phyloP scores from a whole-genome alignment of 1,140 invertebrate species.

The Pachypsylla venusta region DNA sequence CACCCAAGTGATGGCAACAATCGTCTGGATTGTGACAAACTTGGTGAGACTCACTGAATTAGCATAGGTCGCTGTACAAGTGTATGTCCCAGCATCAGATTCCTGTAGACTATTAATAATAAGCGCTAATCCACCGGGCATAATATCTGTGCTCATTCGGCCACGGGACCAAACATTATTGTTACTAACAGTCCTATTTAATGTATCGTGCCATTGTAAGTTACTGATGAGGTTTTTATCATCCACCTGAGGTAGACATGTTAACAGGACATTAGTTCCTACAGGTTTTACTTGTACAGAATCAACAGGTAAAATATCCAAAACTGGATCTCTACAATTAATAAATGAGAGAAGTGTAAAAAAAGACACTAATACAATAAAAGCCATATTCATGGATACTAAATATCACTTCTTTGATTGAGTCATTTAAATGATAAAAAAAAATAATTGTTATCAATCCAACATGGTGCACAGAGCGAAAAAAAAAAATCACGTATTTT shows the following conservation, averaged over 20 bases:
- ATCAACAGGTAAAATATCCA: conserved; percentile 49
- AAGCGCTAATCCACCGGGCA: conserved; percentile 42
- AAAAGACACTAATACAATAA: too few relatives aligned
- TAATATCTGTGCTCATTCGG: conserved; percentile 46
- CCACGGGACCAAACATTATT: conserved; percentile 27
- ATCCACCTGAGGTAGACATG: conserved; percentile 46
- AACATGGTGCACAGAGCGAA: too few relatives aligned
- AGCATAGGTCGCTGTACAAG: conserved; percentile 62
- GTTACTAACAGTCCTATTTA: conserved; percentile 41
- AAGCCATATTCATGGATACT: too few relatives aligned
- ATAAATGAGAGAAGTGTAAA: too few relatives aligned
- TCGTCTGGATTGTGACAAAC: conserved; percentile 52
- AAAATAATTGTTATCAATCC: too few relatives aligned
- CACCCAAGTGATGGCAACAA: conserved; percentile 68
- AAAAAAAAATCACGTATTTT: too few relatives aligned
- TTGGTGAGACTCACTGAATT: conserved; percentile 44
- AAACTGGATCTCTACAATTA: conserved; percentile 17
- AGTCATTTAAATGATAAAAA: too few relatives aligned
- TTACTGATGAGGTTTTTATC: conserved; percentile 42
- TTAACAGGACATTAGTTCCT: conserved; percentile 49
- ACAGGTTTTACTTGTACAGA: conserved; percentile 47
- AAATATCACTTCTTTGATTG: too few relatives aligned
- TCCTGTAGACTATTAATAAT: conserved; percentile 58
- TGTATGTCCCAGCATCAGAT: conserved; percentile 63
- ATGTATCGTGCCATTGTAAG: conserved; percentile 54